Conservation (phyloP, 2,797 vertebrate species). For the Poeciliopsis turneri region DNA sequence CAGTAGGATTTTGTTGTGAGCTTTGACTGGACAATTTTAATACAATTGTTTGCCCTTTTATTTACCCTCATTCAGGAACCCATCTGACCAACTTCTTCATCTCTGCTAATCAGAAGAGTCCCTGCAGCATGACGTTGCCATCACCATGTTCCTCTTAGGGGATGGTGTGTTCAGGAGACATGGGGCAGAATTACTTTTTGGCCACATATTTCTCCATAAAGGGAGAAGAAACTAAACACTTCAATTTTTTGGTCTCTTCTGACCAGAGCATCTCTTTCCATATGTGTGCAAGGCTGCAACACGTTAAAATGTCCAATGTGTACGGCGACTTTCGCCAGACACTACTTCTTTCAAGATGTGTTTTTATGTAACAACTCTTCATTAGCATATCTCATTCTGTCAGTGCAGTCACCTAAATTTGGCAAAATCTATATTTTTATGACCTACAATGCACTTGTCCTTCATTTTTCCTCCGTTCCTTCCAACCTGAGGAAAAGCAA, state of each 20-base stretch:
- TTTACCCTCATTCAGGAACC: neutral
- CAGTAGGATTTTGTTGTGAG: neutral
- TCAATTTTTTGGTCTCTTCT: neutral
- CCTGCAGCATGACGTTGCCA: neutral
- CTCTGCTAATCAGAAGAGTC: neutral
- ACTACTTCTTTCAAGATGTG: slow-evolving; percentile 15
- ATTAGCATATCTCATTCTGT: slow-evolving; percentile 15
- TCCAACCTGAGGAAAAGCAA: slow-evolving; percentile 37
- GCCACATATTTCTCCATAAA: neutral
- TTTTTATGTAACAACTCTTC: slow-evolving; percentile 11
- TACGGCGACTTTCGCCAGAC: neutral
- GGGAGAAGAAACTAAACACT: neutral
- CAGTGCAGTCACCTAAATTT: slow-evolving; percentile 17
- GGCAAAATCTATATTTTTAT: slow-evolving; percentile 42
- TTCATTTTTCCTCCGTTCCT: slow-evolving; percentile 27
- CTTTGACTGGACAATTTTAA: neutral
- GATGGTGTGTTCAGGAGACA: neutral
- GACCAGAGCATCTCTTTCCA: neutral
- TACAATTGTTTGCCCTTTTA: neutral
- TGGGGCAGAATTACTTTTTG: neutral
- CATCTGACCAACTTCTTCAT: neutral
- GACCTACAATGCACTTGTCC: slow-evolving; percentile 57
- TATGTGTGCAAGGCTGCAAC: neutral
- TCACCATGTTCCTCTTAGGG: neutral
- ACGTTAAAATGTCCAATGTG: neutral